Conservation (phyloP, 2,113 vertebrate species). For the Oplegnathus fasciatus region DNA sequence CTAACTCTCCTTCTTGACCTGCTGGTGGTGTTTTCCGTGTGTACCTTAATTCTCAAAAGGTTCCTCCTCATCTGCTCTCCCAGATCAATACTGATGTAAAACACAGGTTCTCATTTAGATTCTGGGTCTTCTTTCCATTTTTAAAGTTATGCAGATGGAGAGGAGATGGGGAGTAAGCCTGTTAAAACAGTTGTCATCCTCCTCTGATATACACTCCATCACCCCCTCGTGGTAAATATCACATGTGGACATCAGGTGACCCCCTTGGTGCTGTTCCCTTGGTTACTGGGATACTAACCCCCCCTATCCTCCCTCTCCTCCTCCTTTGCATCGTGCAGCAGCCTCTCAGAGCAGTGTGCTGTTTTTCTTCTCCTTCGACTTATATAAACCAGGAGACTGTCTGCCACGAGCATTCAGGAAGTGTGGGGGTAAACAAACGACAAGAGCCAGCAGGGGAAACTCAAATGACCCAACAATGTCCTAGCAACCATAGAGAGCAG, state of each 20-base stretch:
- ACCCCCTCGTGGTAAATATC: slow-evolving; percentile 60
- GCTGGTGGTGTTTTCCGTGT: slow-evolving; percentile 15
- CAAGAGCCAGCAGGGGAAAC: slow-evolving; percentile 59
- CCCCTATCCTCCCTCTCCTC: slow-evolving; percentile 10
- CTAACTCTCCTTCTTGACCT: slow-evolving; percentile 1
- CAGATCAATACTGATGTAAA: slow-evolving; percentile 50
- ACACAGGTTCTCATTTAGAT: slow-evolving; percentile 28
- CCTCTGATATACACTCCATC: slow-evolving; percentile 40
- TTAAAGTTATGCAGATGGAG: slow-evolving; percentile 46
- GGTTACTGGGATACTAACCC: slow-evolving; percentile 48
- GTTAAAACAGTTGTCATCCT: slow-evolving; percentile 52
- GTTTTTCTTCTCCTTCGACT: slow-evolving; percentile 65
- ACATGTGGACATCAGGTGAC: slow-evolving; percentile 69
- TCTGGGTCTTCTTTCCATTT: slow-evolving; percentile 27
- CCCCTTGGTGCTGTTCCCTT: slow-evolving; percentile 35
- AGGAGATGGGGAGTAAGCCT: slow-evolving; percentile 23
- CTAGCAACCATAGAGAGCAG: slow-evolving; percentile 58
- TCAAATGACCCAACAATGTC: slow-evolving; percentile 63
- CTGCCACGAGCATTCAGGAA: slow-evolving; percentile 82
- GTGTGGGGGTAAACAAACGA: slow-evolving; percentile 75
- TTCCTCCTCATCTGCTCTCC: slow-evolving; percentile 8
- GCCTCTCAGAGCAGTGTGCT: slow-evolving; percentile 45
- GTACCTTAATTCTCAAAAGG: not conserved
- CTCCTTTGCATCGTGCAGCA: slow-evolving; percentile 18
- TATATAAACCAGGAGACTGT: slow-evolving; percentile 71